Percentiles rank a stretch among this genome's conserved stretches.
phyloP scores from a whole-genome alignment of 1,140 invertebrate species.

The Monomorium pharaonis region DNA sequence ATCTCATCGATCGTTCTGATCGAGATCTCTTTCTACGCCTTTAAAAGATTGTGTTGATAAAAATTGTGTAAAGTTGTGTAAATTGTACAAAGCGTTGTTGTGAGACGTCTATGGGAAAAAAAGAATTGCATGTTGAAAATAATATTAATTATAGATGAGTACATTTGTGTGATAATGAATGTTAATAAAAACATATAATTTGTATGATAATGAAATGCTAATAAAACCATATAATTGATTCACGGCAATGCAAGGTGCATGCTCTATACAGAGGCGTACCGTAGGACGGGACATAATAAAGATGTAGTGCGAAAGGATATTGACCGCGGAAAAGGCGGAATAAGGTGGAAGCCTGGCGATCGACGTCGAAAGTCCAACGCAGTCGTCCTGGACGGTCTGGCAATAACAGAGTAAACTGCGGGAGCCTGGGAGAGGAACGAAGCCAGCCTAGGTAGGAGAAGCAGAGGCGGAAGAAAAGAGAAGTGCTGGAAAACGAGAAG shows the following conservation, averaged over 20 bases:
- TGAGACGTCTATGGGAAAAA: neutral
- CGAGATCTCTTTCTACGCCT: neutral
- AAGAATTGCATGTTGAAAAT: neutral
- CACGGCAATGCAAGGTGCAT: neutral
- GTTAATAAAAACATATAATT: constrained; percentile 4
- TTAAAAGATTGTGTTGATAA: neutral
- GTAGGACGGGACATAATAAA: constrained; percentile 12
- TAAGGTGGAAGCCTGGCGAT: constrained; percentile 54
- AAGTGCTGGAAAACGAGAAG: constrained; percentile 49
- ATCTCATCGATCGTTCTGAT: neutral
- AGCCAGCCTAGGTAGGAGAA: constrained; percentile 53
- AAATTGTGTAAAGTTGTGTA: neutral
- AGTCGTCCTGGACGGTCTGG: constrained; percentile 70
- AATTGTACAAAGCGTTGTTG: neutral
- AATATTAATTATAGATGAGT: neutral
- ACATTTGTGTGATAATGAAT: neutral
- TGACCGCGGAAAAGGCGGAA: constrained; percentile 28
- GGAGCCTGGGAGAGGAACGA: constrained; percentile 56
- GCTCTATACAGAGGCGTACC: neutral
- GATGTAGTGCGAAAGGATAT: constrained; percentile 46
- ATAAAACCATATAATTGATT: neutral
- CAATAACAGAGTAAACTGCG: constrained; percentile 71
- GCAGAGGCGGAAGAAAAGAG: constrained; percentile 47
- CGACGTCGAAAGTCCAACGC: constrained; percentile 68
- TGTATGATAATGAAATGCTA: neutral